Base-by-base conservation (phyloP, 2,888 invertebrate genomes). In the Nymphalis urticae region DNA sequence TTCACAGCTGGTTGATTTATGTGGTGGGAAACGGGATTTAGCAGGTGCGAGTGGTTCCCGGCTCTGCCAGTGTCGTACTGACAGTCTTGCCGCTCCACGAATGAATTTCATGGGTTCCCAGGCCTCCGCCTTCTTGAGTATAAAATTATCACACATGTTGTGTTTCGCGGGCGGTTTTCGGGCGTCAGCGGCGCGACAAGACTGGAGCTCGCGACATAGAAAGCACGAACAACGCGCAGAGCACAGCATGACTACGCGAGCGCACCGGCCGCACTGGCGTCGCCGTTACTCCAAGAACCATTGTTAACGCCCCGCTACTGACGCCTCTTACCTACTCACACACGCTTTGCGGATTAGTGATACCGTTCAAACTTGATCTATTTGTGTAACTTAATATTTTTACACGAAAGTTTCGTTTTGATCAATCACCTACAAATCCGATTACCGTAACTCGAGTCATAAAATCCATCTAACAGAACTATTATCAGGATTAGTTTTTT, bases 211-310 rank as follows among this genome's bases (percentile, higher is more conserved):
- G 75, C 95, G 94, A 85, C 96, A 96, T 81, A 96, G 93, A 82
- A 95, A 94, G 88, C 96, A 96, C 78, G 93, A 93, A 87, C 96
- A 96, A 79, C 95, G 94, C 92, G 95, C 94, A 80, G 94, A 93
- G 90, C 96, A 96, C 92, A 94, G 94, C 95, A 95, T 95, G 84
- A 83, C 90, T 84, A 83, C 79, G 85, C 85, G 84, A 81, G 80
- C 81, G 90, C 86, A 85, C 82, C 87, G 87, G 85, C 81, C 85
- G 86, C 89, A 90, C 90, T 90, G 88, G 76, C 78, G 78, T 79
- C 80, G 82, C 85, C 81, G 82, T 80, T 76, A 78, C 79, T 79
- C 80, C 82, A 73, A 74, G 62, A 81, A 80, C 79, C 83, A 86
- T 85, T 85, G 87, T 86, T 83, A 78, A 79, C 75, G 79, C 81